These are phyloP conservation scores for Stenichneumon culpator DNA, from an alignment of 2,888 invertebrate genomes.

Conservation along the genomic window DNA sequence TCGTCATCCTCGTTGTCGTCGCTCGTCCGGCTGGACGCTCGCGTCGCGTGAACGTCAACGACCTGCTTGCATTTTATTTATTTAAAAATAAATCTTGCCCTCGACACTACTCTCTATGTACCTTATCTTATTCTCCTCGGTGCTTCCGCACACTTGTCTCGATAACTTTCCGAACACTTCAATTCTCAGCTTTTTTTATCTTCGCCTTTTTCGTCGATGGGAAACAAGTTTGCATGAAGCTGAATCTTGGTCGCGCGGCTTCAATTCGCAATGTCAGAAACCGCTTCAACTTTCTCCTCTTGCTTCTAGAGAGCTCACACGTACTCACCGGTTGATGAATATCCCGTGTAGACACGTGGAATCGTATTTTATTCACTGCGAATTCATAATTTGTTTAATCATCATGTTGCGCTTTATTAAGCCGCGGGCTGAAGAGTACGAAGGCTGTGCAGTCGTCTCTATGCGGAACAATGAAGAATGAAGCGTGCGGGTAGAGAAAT, in stretches of 20 bases:
- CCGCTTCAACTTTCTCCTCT: constrained; percentile 51
- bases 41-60: constrained; percentile 61
- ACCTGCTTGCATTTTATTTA: constrained; percentile 44
- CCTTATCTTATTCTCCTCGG: constrained; percentile 36
- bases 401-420: background rate
- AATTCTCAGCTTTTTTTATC: background rate
- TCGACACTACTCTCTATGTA: background rate
- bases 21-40: constrained; percentile 27
- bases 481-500: constrained; percentile 11
- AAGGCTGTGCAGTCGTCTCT: background rate
- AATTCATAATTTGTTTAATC: constrained; percentile 7
- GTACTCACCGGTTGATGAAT: background rate
- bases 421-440: background rate
- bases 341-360: background rate
- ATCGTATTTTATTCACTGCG: background rate
- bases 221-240: background rate
- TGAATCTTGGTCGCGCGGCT: background rate
- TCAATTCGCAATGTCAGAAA: constrained; percentile 35
- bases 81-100: background rate
- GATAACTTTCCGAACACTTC: constrained; percentile 16
- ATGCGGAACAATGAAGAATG: constrained; percentile 24
- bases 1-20: constrained; percentile 56
- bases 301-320: background rate
- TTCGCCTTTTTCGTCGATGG: background rate
- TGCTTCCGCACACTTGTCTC: constrained; percentile 23